Percentiles rank a stretch among this genome's conserved stretches.
phyloP scores from a whole-genome alignment of 2,113 vertebrate species.

The Chaenocephalus aceratus region DNA sequence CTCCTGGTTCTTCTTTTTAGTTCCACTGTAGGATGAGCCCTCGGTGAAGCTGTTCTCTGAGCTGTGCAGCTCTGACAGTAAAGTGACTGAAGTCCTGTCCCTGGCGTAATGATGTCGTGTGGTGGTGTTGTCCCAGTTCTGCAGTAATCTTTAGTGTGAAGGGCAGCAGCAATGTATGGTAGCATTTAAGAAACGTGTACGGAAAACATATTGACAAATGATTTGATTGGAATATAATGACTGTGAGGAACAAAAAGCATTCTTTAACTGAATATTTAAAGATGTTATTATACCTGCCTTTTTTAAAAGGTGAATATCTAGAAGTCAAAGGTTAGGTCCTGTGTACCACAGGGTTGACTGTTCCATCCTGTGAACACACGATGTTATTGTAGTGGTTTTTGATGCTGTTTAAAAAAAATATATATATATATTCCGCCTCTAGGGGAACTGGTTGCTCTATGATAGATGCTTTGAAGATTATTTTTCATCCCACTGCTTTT shows the following conservation, averaged over 20 bases:
- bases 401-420: conserved; percentile 61
- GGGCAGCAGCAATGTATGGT: conserved; percentile 76
- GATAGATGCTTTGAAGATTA: conserved; percentile 35
- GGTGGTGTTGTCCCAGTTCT: conserved; percentile 79
- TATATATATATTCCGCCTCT: conserved; percentile 32
- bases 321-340: conserved; percentile 54
- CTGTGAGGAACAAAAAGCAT: conserved; percentile 17
- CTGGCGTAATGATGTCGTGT: conserved; percentile 77
- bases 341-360: conserved; percentile 68
- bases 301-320: conserved; percentile 36
- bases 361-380: conserved; percentile 66
- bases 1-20: conserved; percentile 33
- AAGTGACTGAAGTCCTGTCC: conserved; percentile 63
- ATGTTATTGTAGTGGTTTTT: conserved; percentile 69
- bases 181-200: conserved; percentile 79
- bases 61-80: conserved; percentile 46
- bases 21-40: conserved; percentile 33
- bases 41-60: conserved; percentile 32
- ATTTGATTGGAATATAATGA: conserved; percentile 47
- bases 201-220: conserved; percentile 55
- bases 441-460: conserved; percentile 38
- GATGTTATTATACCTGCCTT: conserved; percentile 38
- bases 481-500: conserved; percentile 34
- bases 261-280: conserved; percentile 54
- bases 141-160: conserved; percentile 72